Evolutionary conservation across 92 coral and sea anemone species (phyloP), one percentile per base, ranked within the genome.

Genomic region (Epizoanthus stellaris): DNA sequence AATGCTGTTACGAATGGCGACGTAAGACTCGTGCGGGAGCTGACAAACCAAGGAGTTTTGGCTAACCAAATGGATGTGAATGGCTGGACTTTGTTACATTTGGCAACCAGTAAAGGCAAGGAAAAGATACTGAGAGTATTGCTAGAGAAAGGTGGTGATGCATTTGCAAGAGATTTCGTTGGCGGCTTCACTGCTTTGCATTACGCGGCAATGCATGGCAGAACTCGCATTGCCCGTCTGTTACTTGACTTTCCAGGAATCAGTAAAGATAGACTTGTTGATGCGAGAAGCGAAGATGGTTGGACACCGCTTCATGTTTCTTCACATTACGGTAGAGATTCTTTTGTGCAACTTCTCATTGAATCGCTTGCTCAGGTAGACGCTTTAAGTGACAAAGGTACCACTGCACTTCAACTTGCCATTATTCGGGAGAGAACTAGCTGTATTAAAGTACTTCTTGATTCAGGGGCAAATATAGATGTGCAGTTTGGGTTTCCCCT

Each of bases 291-390:
- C 62, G 98, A 94, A 49, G 98, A 94, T 90, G 98, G 98, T 57
- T 94, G 98, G 98, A 94, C 98, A n/a, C 95, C 98, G 12, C 88
- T 94, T 47, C 98, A 94, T 60, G 95, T 94, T 61, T 95, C 98
- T 56, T 92, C 95, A 8, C 98, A 94, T 62, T 94, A 94, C 73
- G 98, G 98, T 20, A 82, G 98, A 40, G 94, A 94, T 59, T 90
- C 98, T 38, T 94, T 94, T 82, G 98, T 94, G 1, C 82, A 92
- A 67, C 91, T 94, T 13, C 86, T 94, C 17, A 66, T 94, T 20
- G 98, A 92, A 57, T 88, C 95, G 3, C 85, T 82, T 72, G 98
- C 94, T 0, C 89, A 82, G 13, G 98, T 94, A 17, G 98, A 94
- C 86, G 98, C 98, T 21, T 47, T 92, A 39, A 94, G 98, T 53